Base-by-base conservation (phyloP, 2,888 invertebrate species). In the Drosophila neotestacea region DNA sequence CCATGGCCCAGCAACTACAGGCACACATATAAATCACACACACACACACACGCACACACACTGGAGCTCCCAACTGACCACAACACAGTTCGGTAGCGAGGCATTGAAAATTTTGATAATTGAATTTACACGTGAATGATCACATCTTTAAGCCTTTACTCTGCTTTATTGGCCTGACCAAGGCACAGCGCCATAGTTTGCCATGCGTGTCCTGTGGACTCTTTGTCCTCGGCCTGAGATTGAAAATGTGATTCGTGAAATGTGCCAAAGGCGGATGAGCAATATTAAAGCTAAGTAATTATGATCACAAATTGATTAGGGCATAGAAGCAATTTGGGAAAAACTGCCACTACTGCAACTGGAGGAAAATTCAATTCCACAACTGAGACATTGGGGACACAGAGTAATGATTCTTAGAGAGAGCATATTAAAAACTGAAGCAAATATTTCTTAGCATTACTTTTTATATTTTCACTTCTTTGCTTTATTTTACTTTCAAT, bases 51-150 rank as follows among this genome's bases (percentile, higher is more conserved):
- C 30, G 52, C 36, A 56, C 22, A 56, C 32, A 50, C 16, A 51
- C 36, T 56, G 32, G 50, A 67, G 67, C 48, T 59, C 62, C 41
- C 65, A 66, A 50, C 67, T 79, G 76, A 71, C 71, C 79, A 44
- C 59, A 72, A 32, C 47, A 50, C 22, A 22, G 22, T 60, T 34
- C 28, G 42, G 44, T 10, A 38, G 55, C 50, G 13, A 32, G 9
- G 60, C 84, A 85, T 78, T 78, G 80, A 61, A 87, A 85, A 79
- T 75, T 80, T 88, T 90, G 90, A 90, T 90, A 90, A 90, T 90
- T 90, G 90, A 90, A 90, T 90, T 90, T 90, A 86, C 90, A 90
- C 90, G 90, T 89, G 89, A 89, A 84, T 84, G 90, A 84, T 84
- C 89, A 87, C 90, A 87, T 81, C 89, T 83, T 77, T 70, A 82